These are phyloP conservation scores for human DNA, from an alignment of 2,113 vertebrate species.

Conservation along the genomic window GRCh38 chr2:204673001-204673500, in stretches of 20 bases:
- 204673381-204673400: not conserved
- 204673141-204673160: not conserved
- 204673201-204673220: not conserved
- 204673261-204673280: not conserved
- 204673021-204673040: not conserved
- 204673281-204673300: not conserved
- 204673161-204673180: not conserved
- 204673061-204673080: not conserved
- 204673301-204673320: not conserved
- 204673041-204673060: not conserved
- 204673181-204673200: not conserved
- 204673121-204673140: not conserved
- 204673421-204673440: not conserved
- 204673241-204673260: not conserved
- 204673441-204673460: not conserved
- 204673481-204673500: no score
- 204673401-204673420: not conserved
- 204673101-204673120: not conserved
- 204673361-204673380: not conserved
- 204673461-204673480: not conserved
- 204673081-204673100: not conserved
- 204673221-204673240: not conserved
- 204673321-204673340: not conserved
- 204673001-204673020: not conserved
- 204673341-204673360: not conserved